A percentile compares a stretch with the other conserved stretches of the same genome.
Conservation (phyloP, 92 coral and sea anemone species). For the Phenganax subtilis region DNA sequence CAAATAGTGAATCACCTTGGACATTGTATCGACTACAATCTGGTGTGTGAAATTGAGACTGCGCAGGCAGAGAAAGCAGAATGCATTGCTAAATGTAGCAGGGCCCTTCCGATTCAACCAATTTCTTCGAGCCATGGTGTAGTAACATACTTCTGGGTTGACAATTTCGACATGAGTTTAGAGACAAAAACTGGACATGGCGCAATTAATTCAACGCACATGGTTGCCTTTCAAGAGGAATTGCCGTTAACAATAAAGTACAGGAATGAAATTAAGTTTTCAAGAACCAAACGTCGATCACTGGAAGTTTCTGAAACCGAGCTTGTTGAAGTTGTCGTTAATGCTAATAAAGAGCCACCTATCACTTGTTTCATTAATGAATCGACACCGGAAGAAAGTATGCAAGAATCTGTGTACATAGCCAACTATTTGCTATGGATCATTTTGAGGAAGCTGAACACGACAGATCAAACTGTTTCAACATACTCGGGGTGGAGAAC, state of each 20-base stretch:
- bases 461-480: constrained; percentile 5
- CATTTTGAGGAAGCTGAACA: constrained; percentile 1
- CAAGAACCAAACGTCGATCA: not conserved
- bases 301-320: constrained; percentile 17
- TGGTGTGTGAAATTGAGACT: constrained; percentile 16
- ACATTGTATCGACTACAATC: constrained; percentile 21
- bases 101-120: not conserved
- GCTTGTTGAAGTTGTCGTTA: not conserved
- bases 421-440: constrained; percentile 13
- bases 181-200: constrained; percentile 13
- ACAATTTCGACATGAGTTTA: not conserved
- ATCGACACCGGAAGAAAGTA: not conserved
- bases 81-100: not conserved
- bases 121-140: not conserved
- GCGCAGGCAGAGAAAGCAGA: constrained; percentile 1
- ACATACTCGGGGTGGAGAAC: constrained; percentile 18
- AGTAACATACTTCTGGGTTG: constrained; percentile 7
- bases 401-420: not conserved
- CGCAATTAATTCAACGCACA: not conserved
- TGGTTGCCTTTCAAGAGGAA: constrained; percentile 1
- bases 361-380: constrained; percentile 9
- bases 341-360: constrained; percentile 16
- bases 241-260: constrained; percentile 4
- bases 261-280: not conserved
- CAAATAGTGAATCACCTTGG: constrained; percentile 15